A percentile compares a stretch with the other conserved stretches of the same genome.
phyloP scores from a whole-genome alignment of 2,113 vertebrate species.

The Boulengeromyrus knoepffleri region DNA sequence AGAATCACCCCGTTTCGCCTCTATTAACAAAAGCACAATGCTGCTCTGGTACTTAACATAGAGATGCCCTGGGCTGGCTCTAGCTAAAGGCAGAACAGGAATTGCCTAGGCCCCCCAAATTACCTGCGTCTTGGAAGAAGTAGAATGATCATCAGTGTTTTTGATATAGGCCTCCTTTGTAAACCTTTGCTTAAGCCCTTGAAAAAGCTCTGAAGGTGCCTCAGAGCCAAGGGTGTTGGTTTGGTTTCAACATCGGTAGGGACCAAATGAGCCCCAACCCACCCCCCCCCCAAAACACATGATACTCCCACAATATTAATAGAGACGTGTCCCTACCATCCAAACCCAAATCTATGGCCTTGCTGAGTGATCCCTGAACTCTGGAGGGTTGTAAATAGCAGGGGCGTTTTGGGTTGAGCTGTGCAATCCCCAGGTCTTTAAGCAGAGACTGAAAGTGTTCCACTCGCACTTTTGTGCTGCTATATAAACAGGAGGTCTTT shows the following conservation, averaged over 20 bases:
- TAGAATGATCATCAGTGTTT: not conserved
- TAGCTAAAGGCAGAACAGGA: not conserved
- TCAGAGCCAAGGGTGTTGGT: not conserved
- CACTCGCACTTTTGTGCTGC: not conserved
- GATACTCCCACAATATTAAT: not conserved
- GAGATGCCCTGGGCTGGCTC: not conserved
- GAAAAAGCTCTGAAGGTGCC: not conserved
- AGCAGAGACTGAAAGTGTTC: not conserved
- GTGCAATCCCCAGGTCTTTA: not conserved
- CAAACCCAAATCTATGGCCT: not conserved
- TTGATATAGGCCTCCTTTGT: not conserved
- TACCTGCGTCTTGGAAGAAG: not conserved
- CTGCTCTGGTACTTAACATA: not conserved
- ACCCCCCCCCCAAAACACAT: not conserved
- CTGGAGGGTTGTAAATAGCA: not conserved
- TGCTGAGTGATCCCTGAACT: not conserved
- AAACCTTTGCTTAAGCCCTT: not conserved
- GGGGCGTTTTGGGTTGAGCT: not conserved
- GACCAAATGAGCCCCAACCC: not conserved
- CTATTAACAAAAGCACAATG: not conserved
- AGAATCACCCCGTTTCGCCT: not conserved
- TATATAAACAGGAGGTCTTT: not conserved
- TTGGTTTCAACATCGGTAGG: not conserved
- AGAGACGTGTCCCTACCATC: not conserved
- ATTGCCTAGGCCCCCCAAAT: not conserved